These are phyloP conservation scores for Synergus japonicus DNA, from an alignment of 2,888 invertebrate species.

Conservation along the genomic window DNA sequence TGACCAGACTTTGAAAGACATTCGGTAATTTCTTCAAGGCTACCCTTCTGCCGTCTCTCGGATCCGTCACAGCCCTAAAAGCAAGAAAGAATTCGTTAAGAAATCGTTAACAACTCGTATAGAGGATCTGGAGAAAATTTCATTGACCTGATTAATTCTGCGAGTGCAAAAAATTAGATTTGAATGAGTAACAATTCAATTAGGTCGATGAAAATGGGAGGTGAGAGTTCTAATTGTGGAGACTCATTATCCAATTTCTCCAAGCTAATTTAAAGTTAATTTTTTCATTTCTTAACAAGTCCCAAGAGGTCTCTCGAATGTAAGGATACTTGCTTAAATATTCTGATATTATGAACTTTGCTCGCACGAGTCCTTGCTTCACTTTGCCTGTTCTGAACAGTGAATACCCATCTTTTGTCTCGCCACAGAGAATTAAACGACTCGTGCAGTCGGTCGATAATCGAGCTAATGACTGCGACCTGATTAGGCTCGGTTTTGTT, in stretches of 20 bases:
- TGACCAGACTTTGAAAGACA: conserved; percentile 99
- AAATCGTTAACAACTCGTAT: conserved; percentile 6
- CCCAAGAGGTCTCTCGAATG: background rate
- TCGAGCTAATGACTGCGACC: conserved; percentile 57
- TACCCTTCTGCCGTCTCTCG: conserved; percentile 97
- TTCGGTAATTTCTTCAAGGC: conserved; percentile 99
- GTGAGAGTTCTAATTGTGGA: background rate
- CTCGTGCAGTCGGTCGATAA: conserved; percentile 52
- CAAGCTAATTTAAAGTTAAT: background rate
- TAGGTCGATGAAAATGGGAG: background rate
- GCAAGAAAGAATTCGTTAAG: conserved; percentile 68
- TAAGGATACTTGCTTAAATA: background rate
- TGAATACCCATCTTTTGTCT: conserved; percentile 25
- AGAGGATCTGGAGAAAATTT: background rate
- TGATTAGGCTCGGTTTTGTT: conserved; percentile 51
- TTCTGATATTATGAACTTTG: conserved; percentile 1
- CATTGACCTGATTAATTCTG: too few species aligned
- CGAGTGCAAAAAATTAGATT: too few species aligned
- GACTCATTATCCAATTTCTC: background rate
- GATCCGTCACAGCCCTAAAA: conserved; percentile 99
- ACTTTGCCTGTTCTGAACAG: background rate
- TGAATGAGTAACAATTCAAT: background rate
- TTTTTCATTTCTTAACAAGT: background rate
- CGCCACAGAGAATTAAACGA: conserved; percentile 16
- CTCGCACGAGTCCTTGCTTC: background rate